phyloP scores from a whole-genome alignment of 2,888 invertebrate species.

The Eubasilissa splendida region DNA sequence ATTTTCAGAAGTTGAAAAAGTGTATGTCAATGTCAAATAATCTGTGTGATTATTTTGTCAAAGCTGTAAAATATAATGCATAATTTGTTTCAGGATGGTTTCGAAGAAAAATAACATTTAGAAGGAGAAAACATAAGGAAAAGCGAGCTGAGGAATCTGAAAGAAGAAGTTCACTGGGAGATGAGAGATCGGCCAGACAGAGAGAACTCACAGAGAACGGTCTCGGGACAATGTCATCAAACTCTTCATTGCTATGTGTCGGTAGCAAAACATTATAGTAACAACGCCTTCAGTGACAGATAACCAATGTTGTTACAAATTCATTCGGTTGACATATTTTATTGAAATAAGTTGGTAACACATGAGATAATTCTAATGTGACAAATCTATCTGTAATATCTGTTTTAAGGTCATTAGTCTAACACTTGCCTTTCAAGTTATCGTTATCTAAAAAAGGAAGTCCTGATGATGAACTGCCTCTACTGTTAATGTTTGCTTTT shows the following conservation, averaged over 20 bases:
- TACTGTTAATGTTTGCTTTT: conserved; percentile 21
- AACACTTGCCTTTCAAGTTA: conserved; percentile 26
- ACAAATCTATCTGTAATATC: conserved; percentile 32
- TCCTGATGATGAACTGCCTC: conserved; percentile 1
- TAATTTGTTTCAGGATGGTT: conserved; percentile 67
- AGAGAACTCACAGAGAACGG: conserved; percentile 10
- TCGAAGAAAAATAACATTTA: conserved; percentile 73
- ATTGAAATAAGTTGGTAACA: background rate
- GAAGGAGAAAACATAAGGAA: conserved; percentile 58
- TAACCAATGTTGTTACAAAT: conserved; percentile 31
- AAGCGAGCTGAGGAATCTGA: conserved; percentile 59
- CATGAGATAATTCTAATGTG: conserved; percentile 32
- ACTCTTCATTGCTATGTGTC: conserved; percentile 37
- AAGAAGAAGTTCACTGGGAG: conserved; percentile 28
- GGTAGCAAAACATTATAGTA: conserved; percentile 49
- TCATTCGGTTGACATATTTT: too few relatives aligned
- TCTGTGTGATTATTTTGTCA: too few relatives aligned
- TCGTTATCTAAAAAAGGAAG: background rate
- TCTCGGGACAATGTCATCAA: conserved; percentile 39
- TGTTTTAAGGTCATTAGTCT: conserved; percentile 6
- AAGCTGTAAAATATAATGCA: background rate
- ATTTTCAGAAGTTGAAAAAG: too few relatives aligned
- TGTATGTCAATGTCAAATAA: too few relatives aligned
- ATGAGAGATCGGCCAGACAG: conserved; percentile 12
- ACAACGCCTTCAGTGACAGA: conserved; percentile 42